Conservation (phyloP, 1,140 invertebrate species). For the Helicoverpa zea region DNA sequence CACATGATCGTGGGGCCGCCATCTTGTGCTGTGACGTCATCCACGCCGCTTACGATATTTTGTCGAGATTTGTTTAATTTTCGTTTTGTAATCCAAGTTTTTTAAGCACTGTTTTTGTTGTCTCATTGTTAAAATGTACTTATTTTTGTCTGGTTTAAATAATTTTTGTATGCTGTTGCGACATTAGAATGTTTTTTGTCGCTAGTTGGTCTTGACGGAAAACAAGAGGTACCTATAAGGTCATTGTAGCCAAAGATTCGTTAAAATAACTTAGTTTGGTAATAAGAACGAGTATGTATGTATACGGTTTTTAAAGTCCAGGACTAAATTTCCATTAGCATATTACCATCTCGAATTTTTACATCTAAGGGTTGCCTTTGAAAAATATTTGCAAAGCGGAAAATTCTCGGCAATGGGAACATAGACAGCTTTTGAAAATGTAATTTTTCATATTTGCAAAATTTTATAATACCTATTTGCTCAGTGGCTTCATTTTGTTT, state of each 20-base stretch:
- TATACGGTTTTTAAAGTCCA: too few relatives aligned
- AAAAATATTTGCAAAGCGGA: not conserved
- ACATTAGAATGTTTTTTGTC: too few relatives aligned
- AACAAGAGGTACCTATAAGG: too few relatives aligned
- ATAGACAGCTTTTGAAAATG: slow-evolving; percentile 10
- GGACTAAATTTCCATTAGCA: too few relatives aligned
- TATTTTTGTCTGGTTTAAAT: not conserved
- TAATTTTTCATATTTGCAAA: slow-evolving; percentile 11
- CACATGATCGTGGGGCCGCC: slow-evolving; percentile 66
- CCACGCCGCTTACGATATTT: slow-evolving; percentile 53
- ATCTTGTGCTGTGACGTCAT: slow-evolving; percentile 74
- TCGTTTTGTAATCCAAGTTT: slow-evolving; percentile 47
- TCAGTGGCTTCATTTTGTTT: not conserved
- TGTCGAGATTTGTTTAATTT: slow-evolving; percentile 49
- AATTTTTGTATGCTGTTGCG: too few relatives aligned
- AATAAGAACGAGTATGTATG: too few relatives aligned
- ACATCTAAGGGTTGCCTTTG: slow-evolving; percentile 6
- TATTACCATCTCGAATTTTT: not conserved
- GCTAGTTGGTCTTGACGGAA: too few relatives aligned
- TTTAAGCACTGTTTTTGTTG: slow-evolving; percentile 1
- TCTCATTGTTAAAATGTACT: not conserved
- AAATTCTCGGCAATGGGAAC: slow-evolving; percentile 10
- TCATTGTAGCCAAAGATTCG: too few relatives aligned
- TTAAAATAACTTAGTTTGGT: too few relatives aligned
- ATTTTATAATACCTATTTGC: too few relatives aligned